phyloP scores from a whole-genome alignment of 2,888 invertebrate genomes.

The Amphipoea lucens region DNA sequence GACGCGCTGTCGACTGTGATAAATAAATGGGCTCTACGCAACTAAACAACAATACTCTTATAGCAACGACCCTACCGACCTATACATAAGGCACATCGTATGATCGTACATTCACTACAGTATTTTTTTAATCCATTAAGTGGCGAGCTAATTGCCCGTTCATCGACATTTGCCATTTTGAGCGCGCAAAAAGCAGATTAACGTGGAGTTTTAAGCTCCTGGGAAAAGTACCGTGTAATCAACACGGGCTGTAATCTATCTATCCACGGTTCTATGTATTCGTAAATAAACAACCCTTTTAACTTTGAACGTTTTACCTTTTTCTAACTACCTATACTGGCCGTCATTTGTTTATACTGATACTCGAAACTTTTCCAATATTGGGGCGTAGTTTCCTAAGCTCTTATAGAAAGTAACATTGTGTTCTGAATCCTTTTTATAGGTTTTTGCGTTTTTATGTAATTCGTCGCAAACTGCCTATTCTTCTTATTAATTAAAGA shows the following conservation, averaged over 20 bases:
- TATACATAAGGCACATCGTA: background rate
- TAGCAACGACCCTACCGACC: background rate
- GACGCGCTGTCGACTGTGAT: background rate
- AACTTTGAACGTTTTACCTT: slow-evolving; percentile 7
- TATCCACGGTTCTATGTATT: background rate
- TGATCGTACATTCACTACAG: background rate
- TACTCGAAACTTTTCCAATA: slow-evolving; percentile 45
- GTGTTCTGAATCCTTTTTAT: background rate
- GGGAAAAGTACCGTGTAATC: slow-evolving; percentile 44
- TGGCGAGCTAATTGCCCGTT: slow-evolving; percentile 47
- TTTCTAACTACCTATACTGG: background rate
- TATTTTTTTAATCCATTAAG: slow-evolving; percentile 52
- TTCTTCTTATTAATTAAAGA: background rate
- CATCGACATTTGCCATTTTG: slow-evolving; percentile 58
- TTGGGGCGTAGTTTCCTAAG: background rate
- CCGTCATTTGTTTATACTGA: slow-evolving; percentile 13
- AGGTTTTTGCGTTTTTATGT: background rate
- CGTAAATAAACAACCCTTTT: slow-evolving; percentile 14
- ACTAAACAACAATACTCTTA: slow-evolving; percentile 1
- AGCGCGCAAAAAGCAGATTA: slow-evolving; percentile 53
- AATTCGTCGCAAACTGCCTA: background rate
- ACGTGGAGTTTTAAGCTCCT: slow-evolving; percentile 30
- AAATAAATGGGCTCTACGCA: background rate
- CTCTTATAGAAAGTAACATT: slow-evolving; percentile 24
- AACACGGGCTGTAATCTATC: slow-evolving; percentile 20